Conservation (phyloP, 2,888 invertebrate species). For the Nomada fabriciana region DNA sequence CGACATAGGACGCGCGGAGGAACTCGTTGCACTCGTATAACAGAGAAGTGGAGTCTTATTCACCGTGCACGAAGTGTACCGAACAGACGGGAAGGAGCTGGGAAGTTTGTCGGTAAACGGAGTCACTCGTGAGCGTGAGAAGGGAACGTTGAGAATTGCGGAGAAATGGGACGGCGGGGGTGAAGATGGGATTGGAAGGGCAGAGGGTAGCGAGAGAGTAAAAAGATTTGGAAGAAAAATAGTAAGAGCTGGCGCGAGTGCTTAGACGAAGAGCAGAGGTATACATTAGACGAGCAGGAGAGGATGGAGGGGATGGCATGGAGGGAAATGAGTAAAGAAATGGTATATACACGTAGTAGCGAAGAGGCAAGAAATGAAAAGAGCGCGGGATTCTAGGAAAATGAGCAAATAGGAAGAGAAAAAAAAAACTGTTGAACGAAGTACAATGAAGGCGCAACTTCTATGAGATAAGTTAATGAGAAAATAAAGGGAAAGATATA, state of each 20-base stretch:
- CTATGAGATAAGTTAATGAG: constrained; percentile 5
- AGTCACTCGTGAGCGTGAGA: constrained; percentile 31
- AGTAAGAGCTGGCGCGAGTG: neutral
- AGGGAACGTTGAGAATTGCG: constrained; percentile 39
- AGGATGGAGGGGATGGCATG: neutral
- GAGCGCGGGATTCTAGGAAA: neutral
- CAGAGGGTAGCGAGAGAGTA: neutral
- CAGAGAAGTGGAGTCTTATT: constrained; percentile 27
- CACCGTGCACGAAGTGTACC: constrained; percentile 41
- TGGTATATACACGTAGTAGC: neutral
- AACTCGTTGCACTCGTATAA: constrained; percentile 46
- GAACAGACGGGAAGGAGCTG: constrained; percentile 27
- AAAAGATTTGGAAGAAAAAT: neutral
- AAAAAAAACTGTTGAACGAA: neutral
- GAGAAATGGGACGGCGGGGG: neutral
- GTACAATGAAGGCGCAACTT: constrained; percentile 5
- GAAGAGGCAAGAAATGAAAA: neutral
- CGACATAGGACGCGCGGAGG: constrained; percentile 57
- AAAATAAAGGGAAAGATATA: neutral
- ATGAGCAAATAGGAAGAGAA: neutral
- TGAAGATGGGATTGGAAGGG: no score
- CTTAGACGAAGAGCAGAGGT: constrained; percentile 4
- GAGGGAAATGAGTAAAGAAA: neutral
- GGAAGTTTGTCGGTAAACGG: constrained; percentile 63
- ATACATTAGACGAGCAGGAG: neutral